A percentile compares a stretch with the other conserved stretches of the same genome.
These are phyloP conservation scores for Polyodon spathula DNA, from an alignment of 2,113 vertebrate genomes.

Conservation along the genomic window DNA sequence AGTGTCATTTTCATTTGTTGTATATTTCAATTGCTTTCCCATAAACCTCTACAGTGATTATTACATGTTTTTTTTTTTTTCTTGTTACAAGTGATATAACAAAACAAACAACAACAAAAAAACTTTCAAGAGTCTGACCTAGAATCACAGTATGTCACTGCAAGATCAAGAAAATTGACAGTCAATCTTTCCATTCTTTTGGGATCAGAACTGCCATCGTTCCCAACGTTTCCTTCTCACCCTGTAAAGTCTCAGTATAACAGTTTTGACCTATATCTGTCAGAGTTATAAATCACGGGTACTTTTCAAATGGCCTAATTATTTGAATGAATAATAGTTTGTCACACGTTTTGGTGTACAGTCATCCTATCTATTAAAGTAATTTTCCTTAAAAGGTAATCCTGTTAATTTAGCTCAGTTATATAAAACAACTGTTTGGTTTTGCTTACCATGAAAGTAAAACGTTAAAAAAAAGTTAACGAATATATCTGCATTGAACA, in stretches of 20 bases:
- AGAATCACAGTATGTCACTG: constrained; percentile 1
- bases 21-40: no score
- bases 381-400: not conserved
- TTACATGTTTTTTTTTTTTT: no score
- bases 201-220: constrained; percentile 29
- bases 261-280: constrained; percentile 55
- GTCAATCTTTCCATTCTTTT: constrained; percentile 27
- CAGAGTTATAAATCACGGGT: constrained; percentile 48
- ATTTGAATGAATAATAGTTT: constrained; percentile 58
- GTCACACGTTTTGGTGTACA: no score
- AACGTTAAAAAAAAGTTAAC: no score
- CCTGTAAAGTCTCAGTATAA: constrained; percentile 24
- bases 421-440: no score
- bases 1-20: no score
- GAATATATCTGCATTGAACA: no score
- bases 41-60: no score
- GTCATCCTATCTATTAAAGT: constrained; percentile 13
- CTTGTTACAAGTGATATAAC: no score
- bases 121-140: constrained; percentile 1
- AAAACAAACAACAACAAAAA: not conserved
- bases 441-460: no score
- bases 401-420: no score
- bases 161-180: constrained; percentile 22
- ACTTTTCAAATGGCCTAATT: constrained; percentile 51
- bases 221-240: not conserved